phyloP scores from a whole-genome alignment of 1,140 invertebrate genomes.

The Amyelois transitella region DNA sequence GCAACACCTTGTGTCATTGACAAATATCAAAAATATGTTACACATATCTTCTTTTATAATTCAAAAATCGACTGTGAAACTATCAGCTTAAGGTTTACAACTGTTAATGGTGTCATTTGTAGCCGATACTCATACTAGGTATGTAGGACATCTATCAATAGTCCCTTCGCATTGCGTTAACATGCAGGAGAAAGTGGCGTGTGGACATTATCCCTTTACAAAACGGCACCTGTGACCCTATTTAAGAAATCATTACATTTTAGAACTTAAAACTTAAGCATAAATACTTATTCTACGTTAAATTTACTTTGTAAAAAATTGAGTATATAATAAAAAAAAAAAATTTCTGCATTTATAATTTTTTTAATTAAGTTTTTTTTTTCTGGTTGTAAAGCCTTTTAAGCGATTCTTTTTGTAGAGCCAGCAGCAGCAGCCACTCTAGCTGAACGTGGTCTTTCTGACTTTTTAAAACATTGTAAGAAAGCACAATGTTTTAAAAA shows the following conservation, averaged over 20 bases:
- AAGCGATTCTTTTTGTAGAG: no score
- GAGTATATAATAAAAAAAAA: no score
- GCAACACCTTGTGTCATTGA: neutral
- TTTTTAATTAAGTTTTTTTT: no score
- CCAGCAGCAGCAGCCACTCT: no score
- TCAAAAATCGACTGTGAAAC: neutral
- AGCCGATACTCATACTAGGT: neutral
- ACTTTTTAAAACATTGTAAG: no score
- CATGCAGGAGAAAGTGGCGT: constrained; percentile 29
- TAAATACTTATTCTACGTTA: neutral
- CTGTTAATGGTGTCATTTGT: neutral
- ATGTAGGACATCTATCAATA: constrained; percentile 24
- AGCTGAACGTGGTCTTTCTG: no score
- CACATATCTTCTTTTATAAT: neutral
- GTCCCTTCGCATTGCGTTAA: constrained; percentile 25
- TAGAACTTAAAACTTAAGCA: neutral
- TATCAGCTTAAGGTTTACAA: neutral
- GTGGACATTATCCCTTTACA: constrained; percentile 17
- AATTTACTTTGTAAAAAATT: neutral
- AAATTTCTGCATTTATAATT: no score
- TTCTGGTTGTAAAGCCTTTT: no score
- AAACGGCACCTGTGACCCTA: constrained; percentile 26
- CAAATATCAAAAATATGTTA: neutral
- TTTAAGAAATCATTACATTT: neutral
- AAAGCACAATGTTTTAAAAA: no score